Evolutionary conservation across 1,140 invertebrate genomes (phyloP), one percentile per base, ranked within the genome.

Genomic region (Drosophila kohkoa): DNA sequence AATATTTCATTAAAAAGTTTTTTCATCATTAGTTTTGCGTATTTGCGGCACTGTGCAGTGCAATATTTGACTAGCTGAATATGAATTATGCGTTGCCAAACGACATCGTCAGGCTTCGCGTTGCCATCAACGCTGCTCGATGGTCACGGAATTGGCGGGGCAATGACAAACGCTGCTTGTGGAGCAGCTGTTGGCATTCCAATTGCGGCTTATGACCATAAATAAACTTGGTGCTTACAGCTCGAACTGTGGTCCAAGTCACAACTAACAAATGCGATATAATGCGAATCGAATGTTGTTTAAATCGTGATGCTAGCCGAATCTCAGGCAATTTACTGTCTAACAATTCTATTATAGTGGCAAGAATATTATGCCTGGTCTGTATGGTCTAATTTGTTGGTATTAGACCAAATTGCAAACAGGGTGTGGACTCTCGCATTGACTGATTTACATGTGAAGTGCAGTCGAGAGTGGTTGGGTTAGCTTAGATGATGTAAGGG

Each of bases 161-260:
- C 63, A 59, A 63, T 28, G 25, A 11, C 25, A 51, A 28, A 25
- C 20, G 20, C 35, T 35, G 54, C 48, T 58, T 59, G 52, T 49
- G 30, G 59, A 58, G 63, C 72, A 68, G 75, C 35, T 71, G 67
- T 62, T 74, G 69, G 80, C 82, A 88, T 88, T 88, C 67, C 72
- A 72, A 83, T 80, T 88, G 82, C 77, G 80, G 77, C 78, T 82
- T 82, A 87, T 82, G 80, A 20, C 72, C 82, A 87, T 87, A 88
- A 87, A 82, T 82, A 65, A 48, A 45, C 59, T 63, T 73, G 52
- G 57, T 32, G 62, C 41, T 32, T 25, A 20, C 15, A 51, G 10
- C 41, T 49, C 48, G 3, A 28, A 16, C 15, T 28, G 28, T 49
- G 16, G 38, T 48, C 46, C 59, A 48, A 68, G 49, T 54, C 57